These are phyloP conservation scores for Papilio aristodemus DNA, from an alignment of 1,140 invertebrate species.

Conservation along the genomic window DNA sequence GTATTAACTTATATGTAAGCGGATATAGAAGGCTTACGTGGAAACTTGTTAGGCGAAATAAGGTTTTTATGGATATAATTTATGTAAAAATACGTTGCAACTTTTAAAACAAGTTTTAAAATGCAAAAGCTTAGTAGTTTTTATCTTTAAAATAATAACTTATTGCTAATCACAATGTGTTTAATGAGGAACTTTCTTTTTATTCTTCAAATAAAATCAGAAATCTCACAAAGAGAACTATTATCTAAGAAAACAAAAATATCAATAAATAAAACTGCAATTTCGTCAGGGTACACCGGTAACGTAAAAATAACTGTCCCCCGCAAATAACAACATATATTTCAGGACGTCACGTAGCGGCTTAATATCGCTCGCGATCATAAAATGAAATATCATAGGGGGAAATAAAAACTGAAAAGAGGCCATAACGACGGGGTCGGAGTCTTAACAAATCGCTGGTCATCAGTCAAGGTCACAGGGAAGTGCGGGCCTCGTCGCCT, in stretches of 20 bases:
- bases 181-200: too few relatives aligned
- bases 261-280: not conserved
- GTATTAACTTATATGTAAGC: conserved; percentile 14
- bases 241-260: not conserved
- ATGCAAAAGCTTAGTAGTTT: too few relatives aligned
- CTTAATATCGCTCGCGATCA: conserved; percentile 70
- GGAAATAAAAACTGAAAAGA: conserved; percentile 77
- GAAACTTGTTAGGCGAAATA: conserved; percentile 16
- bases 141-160: too few relatives aligned
- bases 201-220: too few relatives aligned
- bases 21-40: conserved; percentile 1
- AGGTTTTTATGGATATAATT: not conserved
- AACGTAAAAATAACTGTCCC: conserved; percentile 14
- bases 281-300: not conserved
- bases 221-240: too few relatives aligned
- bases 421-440: conserved; percentile 63
- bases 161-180: too few relatives aligned
- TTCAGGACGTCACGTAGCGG: conserved; percentile 59
- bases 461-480: conserved; percentile 70
- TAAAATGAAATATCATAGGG: conserved; percentile 76
- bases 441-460: conserved; percentile 74
- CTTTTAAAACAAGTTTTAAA: not conserved
- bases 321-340: conserved; percentile 50
- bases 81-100: not conserved
- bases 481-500: conserved; percentile 45